Evolutionary conservation across 2,113 vertebrate species (phyloP), one percentile per base, ranked within the genome.

Genomic region (Planiliza haematocheilus): DNA sequence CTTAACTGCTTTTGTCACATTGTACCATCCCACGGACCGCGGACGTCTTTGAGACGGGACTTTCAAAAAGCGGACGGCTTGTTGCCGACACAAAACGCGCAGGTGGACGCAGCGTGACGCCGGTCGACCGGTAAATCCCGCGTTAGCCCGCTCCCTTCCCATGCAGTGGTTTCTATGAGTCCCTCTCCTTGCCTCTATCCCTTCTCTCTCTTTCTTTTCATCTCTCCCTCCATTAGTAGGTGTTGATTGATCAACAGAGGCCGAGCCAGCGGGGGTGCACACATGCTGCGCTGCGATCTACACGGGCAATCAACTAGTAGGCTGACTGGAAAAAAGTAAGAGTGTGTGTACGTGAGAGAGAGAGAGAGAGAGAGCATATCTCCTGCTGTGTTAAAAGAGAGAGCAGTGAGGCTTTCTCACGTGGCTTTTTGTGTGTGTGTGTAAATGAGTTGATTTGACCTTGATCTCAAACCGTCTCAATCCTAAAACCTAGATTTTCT

Each of bases 321-420:
- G n/a, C 52, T 51, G 55, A 61, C 42, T 43, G 20, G 34, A 56
- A 56, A 49, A 43, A 67, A 36, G 8, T 43, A 30, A 11, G 34
- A 24, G 20, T 39, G n/a, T 7, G 34, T 51, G 24, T 41, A 11
- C 37, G 63, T 17, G 52, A 30, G 17, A 38, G 17, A 36, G 21
- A 24, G 4, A n/a, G 21, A 42, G 7, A 46, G 41, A 7, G 52
- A 46, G 60, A 49, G 68, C 53, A 37, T 39, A 52, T 41, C 61
- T 75, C 81, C 87, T 78, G 71, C 84, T 87, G 77, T 83, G 86
- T 83, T 90, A 79, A 89, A 85, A 88, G 73, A 75, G 79, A 81
- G 61, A 41, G 21, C 42, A 74, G 71, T 24, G 9, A 64, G 43
- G 57, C 43, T 75, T 76, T 75, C 45, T 72, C 74, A 66, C 73